Evolutionary conservation across 2,113 vertebrate genomes (phyloP).

Genomic region (Malurus melanocephalus): DNA sequence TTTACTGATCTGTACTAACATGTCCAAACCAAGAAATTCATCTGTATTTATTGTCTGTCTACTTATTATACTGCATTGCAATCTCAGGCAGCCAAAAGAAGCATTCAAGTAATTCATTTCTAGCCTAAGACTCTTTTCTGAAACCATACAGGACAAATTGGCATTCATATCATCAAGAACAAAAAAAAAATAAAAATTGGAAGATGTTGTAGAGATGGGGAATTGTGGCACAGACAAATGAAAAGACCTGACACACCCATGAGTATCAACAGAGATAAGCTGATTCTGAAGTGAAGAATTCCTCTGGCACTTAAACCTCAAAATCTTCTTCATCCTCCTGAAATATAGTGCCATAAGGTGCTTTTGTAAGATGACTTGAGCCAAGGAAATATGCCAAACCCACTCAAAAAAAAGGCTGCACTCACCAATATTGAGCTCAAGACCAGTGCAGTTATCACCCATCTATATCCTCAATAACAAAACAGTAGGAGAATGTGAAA

Average conservation of each 20-base stretch:
- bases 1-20: background rate
- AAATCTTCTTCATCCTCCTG: background rate
- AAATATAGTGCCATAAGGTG: background rate
- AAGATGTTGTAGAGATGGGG: background rate
- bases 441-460: background rate
- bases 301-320: background rate
- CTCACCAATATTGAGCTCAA: background rate
- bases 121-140: background rate
- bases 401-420: background rate
- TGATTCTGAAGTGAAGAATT: background rate
- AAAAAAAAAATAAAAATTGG: background rate
- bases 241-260: background rate
- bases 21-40: background rate
- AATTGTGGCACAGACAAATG: background rate
- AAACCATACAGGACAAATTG: background rate
- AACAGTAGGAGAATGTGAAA: background rate
- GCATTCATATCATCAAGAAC: background rate
- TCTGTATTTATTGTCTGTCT: background rate
- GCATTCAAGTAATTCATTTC: background rate
- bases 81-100: background rate
- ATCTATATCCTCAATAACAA: background rate
- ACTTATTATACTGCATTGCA: background rate
- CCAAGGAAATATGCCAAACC: background rate
- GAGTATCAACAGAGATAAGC: background rate
- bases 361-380: background rate